Evolutionary conservation across 2,888 invertebrate genomes (phyloP).

Genomic region (Spodoptera exigua): DNA sequence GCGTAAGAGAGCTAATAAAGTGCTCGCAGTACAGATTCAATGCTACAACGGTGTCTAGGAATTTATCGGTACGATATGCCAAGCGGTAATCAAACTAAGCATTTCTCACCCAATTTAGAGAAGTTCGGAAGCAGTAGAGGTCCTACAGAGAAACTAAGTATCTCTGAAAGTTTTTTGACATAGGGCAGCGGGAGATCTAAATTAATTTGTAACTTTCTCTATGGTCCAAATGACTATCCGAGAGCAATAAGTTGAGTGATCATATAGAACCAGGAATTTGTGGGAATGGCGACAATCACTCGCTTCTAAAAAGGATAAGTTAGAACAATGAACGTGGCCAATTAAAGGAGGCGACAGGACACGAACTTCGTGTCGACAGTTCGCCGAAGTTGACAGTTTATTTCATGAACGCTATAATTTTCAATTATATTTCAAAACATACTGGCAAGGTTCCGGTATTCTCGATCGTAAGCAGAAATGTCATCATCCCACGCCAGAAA

Average conservation of each 20-base stretch:
- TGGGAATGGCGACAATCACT: conserved; percentile 62
- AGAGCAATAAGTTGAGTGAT: conserved; percentile 56
- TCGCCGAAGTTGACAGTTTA: conserved; percentile 73
- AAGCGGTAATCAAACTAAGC: conserved; percentile 72
- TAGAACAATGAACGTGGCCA: conserved; percentile 77
- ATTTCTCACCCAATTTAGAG: conserved; percentile 80
- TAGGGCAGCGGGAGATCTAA: conserved; percentile 60
- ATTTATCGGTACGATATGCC: conserved; percentile 78
- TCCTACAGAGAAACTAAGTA: conserved; percentile 61
- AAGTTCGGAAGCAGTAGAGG: conserved; percentile 63
- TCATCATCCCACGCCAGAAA: conserved; percentile 68
- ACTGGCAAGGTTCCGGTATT: conserved; percentile 63
- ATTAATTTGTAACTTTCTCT: conserved; percentile 70
- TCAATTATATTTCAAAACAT: conserved; percentile 76
- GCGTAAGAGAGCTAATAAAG: conserved; percentile 65
- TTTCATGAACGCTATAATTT: conserved; percentile 77
- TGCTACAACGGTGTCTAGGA: conserved; percentile 63
- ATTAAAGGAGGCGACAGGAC: conserved; percentile 78
- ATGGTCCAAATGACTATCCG: conserved; percentile 66
- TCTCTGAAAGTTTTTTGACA: conserved; percentile 73
- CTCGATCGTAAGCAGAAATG: conserved; percentile 65
- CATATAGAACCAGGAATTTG: conserved; percentile 69
- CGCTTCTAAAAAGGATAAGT: conserved; percentile 70
- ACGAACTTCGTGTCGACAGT: conserved; percentile 77
- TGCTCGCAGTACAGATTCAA: conserved; percentile 50